These are phyloP conservation scores for Amblyornis subalaris DNA, from an alignment of 2,113 vertebrate genomes.

Conservation along the genomic window DNA sequence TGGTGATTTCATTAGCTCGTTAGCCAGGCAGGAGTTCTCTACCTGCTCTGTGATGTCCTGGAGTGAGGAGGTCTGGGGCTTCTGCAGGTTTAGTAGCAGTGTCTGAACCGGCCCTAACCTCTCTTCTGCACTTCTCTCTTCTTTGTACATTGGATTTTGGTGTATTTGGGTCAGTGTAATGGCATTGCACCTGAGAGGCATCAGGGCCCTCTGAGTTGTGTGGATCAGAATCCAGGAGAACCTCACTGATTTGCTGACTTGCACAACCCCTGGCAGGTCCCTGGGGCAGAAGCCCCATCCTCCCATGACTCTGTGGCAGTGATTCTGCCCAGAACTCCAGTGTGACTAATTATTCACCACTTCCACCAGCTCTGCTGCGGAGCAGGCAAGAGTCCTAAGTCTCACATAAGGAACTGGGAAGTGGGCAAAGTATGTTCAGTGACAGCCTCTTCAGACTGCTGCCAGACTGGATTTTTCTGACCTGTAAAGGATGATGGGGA, in stretches of 20 bases:
- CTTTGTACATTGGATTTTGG: not conserved
- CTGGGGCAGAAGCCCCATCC: not conserved
- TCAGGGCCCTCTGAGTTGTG: not conserved
- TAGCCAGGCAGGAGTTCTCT: not conserved
- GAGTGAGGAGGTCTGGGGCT: not conserved
- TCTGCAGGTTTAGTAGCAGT: not conserved
- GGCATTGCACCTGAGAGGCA: not conserved
- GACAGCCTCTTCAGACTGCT: not conserved
- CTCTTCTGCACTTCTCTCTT: not conserved
- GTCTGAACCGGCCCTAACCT: constrained; percentile 61
- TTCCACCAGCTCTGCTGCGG: not conserved
- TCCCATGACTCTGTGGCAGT: fast-evolving
- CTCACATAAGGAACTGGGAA: not conserved
- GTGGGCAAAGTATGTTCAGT: not conserved
- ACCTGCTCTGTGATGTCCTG: not conserved
- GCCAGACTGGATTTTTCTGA: not conserved
- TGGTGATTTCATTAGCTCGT: not conserved
- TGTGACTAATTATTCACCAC: not conserved
- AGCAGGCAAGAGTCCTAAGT: not conserved
- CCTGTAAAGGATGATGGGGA: not conserved
- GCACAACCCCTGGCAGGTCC: not conserved
- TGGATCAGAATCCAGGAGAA: constrained; percentile 39
- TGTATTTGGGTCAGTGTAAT: not conserved
- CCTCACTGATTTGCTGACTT: constrained; percentile 23
- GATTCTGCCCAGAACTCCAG: not conserved